Percentiles rank a stretch among this genome's conserved stretches.
phyloP scores from a whole-genome alignment of 2,888 invertebrate genomes.

The Morpho helenor region DNA sequence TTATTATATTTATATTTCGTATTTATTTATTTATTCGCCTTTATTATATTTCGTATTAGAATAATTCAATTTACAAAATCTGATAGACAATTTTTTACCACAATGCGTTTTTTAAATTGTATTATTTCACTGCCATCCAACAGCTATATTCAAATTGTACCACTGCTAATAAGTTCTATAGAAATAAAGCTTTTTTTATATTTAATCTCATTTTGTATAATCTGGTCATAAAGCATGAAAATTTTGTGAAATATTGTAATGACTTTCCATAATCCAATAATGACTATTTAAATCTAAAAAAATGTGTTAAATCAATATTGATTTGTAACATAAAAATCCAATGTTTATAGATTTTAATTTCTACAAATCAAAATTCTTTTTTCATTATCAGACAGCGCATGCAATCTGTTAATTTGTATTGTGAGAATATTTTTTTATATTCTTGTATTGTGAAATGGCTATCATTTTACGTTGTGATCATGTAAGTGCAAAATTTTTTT shows the following conservation, averaged over 20 bases:
- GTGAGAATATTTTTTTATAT: constrained; percentile 26
- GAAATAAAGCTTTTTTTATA: constrained; percentile 10
- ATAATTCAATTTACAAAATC: too few species aligned
- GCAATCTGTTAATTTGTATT: constrained; percentile 23
- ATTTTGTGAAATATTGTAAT: not conserved
- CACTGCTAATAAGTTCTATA: constrained; percentile 12
- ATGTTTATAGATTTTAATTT: too few species aligned
- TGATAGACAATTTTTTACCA: not conserved
- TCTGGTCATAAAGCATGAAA: constrained; percentile 6
- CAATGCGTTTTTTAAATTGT: constrained; percentile 10
- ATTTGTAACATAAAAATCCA: not conserved
- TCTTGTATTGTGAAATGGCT: constrained; percentile 71
- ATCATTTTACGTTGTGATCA: constrained; percentile 78
- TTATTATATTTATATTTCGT: too few species aligned
- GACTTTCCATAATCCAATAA: not conserved
- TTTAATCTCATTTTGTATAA: constrained; percentile 10
- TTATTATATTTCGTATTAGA: too few species aligned
- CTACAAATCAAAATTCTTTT: constrained; percentile 1
- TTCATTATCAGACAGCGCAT: not conserved
- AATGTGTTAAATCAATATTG: too few species aligned
- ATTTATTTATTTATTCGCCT: too few species aligned
- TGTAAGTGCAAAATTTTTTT: constrained; percentile 72
- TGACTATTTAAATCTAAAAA: too few species aligned
- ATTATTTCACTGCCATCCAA: constrained; percentile 21
- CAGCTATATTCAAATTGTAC: constrained; percentile 11